Evolutionary conservation across 2,797 vertebrate genomes (phyloP).

Genomic region (Tokudaia muenninki): DNA sequence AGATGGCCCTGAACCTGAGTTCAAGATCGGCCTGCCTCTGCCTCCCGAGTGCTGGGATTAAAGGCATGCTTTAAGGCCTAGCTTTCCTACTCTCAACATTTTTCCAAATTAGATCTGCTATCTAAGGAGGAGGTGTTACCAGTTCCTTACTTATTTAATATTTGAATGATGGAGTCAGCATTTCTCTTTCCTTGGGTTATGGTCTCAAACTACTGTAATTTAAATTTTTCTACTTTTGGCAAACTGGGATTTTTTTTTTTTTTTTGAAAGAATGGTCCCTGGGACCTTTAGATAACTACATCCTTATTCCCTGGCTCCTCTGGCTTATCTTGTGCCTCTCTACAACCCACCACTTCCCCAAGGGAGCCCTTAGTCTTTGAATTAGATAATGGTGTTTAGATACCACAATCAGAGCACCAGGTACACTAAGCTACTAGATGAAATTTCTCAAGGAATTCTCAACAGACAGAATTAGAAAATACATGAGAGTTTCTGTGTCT

Average conservation of each 20-base stretch:
- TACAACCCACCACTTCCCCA: not conserved
- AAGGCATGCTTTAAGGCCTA: not conserved
- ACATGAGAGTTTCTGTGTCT: not conserved
- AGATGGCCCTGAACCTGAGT: not conserved
- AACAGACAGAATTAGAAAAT: not conserved
- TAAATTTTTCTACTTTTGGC: slow-evolving; percentile 34
- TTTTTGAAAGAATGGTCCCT: not conserved
- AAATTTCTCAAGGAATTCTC: not conserved
- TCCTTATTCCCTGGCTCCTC: not conserved
- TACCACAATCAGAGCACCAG: not conserved
- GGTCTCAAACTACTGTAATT: not conserved
- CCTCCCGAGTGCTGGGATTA: not conserved
- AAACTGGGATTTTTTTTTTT: not conserved
- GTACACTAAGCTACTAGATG: not conserved
- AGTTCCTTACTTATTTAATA: not conserved
- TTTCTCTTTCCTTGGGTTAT: slow-evolving; percentile 18
- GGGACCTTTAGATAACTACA: not conserved
- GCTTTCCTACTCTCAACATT: not conserved
- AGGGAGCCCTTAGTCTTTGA: not conserved
- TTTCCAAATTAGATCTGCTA: not conserved
- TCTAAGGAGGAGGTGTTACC: not conserved
- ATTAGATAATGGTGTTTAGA: not conserved
- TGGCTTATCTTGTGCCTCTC: not conserved
- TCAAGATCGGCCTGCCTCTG: not conserved
- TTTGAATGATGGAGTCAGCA: not conserved